Base-by-base conservation (phyloP, 1,140 invertebrate species). In the Drosophila dunni region DNA sequence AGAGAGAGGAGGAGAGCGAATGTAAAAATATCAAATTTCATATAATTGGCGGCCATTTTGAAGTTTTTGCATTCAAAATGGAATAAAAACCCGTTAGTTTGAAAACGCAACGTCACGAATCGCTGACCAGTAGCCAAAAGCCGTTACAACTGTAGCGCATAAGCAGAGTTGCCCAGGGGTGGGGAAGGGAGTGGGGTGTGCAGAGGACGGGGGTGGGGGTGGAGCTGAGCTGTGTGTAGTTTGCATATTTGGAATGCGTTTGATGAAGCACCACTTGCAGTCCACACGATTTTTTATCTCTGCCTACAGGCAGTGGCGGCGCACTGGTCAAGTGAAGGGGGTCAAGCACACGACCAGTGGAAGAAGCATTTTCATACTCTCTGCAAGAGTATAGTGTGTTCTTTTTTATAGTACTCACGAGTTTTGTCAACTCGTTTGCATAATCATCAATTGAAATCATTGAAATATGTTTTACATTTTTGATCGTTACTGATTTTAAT, bases 1-100 rank as follows among this genome's bases (percentile, higher is more conserved):
- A 38, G 36, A 33, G 36, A 45, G 1, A 33, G 34, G 42, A 57
- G 24, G 24, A 62, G 42, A 51, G 42, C 34, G 62, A 54, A 36
- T 9, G 45, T 54, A 74, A 76, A 73, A 76, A 73, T 89, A 88
- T 88, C 83, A 69, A 79, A 78, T 88, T 88, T 89, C 83, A 79
- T 65, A 80, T 89, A 83, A 89, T 89, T 88, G 84, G 67, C 62
- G 61, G 84, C 84, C 83, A 88, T 88, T 88, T 88, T 88, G 76
- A 62, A 73, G 61, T 73, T 58, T 53, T 4, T 62, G 54, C 65
- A 75, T 64, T 65, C 58, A 71, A 79, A 75, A 75, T 70, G 60
- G 50, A 38, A 20, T 29, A 64, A 74, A 68, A 66, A 53, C 42
- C 34, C 68, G 65, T 67, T 6, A n/a, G 33, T 1, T 11, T 7